Conservation (phyloP, 2,113 vertebrate species). For the Syngnathus typhle region DNA sequence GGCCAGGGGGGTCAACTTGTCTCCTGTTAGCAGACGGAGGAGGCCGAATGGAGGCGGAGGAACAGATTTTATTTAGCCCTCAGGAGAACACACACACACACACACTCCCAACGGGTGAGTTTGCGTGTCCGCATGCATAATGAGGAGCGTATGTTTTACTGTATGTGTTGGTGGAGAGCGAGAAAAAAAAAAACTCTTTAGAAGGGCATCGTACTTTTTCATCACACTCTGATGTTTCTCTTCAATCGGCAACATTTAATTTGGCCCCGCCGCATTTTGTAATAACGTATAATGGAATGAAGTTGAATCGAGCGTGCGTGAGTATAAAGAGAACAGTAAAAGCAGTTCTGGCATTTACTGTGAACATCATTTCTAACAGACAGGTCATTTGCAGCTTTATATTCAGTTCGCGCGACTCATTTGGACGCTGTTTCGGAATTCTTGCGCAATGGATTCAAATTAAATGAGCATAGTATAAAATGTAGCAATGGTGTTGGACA, state of each 20-base stretch:
- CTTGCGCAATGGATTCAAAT: slow-evolving; percentile 40
- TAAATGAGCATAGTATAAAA: slow-evolving; percentile 37
- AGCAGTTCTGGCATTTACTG: slow-evolving; percentile 48
- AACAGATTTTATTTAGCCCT: slow-evolving; percentile 51
- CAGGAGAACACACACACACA: slow-evolving; percentile 32
- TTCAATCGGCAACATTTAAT: slow-evolving; percentile 34
- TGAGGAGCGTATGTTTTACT: slow-evolving; percentile 3
- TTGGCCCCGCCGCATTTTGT: slow-evolving; percentile 31
- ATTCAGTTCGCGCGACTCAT: slow-evolving; percentile 30
- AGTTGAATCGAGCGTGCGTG: slow-evolving; percentile 31
- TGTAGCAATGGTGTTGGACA: slow-evolving; percentile 22
- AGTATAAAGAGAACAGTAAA: slow-evolving; percentile 49
- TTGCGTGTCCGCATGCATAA: no score
- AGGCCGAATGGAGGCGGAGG: slow-evolving; percentile 33
- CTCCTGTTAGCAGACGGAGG: slow-evolving; percentile 53
- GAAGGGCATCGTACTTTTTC: slow-evolving; percentile 11
- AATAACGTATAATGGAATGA: slow-evolving; percentile 43
- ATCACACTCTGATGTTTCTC: slow-evolving; percentile 14
- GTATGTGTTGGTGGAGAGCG: not conserved
- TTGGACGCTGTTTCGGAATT: slow-evolving; percentile 36
- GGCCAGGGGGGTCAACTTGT: slow-evolving; percentile 42
- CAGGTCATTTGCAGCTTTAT: slow-evolving; percentile 44
- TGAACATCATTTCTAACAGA: slow-evolving; percentile 47
- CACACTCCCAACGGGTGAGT: slow-evolving; percentile 29
- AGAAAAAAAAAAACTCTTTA: not conserved